These are phyloP conservation scores for Pithys albifrons DNA, from an alignment of 2,113 vertebrate genomes.

Conservation along the genomic window DNA sequence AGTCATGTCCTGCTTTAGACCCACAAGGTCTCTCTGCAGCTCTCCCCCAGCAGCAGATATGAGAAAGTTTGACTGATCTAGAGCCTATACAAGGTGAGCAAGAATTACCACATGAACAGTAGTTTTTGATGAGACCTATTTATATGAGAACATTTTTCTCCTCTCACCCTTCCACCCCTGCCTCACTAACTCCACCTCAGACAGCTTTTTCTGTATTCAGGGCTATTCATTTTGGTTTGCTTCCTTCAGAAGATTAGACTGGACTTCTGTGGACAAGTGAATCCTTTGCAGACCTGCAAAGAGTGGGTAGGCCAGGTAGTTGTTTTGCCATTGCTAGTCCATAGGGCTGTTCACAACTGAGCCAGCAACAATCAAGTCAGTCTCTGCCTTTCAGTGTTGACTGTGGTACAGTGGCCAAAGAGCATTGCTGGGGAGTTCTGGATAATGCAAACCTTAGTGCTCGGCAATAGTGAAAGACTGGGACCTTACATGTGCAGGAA, in stretches of 20 bases:
- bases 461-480: not conserved
- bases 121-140: not conserved
- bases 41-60: not conserved
- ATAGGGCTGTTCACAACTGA: not conserved
- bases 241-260: not conserved
- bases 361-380: not conserved
- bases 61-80: not conserved
- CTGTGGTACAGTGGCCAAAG: not conserved
- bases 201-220: not conserved
- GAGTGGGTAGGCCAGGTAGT: not conserved
- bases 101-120: not conserved
- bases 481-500: not conserved
- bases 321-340: not conserved
- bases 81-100: not conserved
- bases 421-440: not conserved
- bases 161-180: accelerated
- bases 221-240: not conserved
- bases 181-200: not conserved
- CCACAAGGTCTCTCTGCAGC: not conserved
- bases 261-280: not conserved
- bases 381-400: not conserved
- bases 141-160: not conserved
- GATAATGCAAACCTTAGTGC: not conserved
- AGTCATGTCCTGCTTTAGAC: not conserved
- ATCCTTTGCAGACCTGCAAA: not conserved